phyloP scores from a whole-genome alignment of 2,888 invertebrate species.

The Clanis bilineata region DNA sequence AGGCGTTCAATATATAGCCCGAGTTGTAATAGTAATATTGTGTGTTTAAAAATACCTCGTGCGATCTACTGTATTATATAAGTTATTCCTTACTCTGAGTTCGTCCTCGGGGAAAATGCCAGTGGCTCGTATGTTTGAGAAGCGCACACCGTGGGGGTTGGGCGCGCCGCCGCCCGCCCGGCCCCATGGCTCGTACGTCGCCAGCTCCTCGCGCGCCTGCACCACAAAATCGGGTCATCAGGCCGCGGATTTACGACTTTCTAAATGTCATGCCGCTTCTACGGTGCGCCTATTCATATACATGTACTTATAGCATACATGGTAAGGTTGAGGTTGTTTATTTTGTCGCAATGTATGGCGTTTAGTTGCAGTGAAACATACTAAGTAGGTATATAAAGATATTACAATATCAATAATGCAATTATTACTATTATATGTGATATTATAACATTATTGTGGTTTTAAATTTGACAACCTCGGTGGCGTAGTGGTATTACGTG shows the following conservation, averaged over 20 bases:
- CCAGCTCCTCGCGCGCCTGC: constrained; percentile 85
- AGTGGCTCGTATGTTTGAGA: constrained; percentile 85
- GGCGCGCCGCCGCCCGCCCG: constrained; percentile 89
- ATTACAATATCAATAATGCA: too few species aligned
- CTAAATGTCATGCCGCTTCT: constrained; percentile 19
- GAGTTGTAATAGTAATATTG: too few species aligned
- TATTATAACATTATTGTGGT: too few species aligned
- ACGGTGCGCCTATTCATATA: constrained; percentile 17
- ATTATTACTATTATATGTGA: too few species aligned
- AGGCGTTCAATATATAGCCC: too few species aligned
- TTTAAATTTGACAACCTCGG: too few species aligned
- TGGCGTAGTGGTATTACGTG: too few species aligned
- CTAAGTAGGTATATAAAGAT: too few species aligned
- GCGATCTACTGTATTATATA: too few species aligned
- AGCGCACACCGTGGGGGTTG: constrained; percentile 83
- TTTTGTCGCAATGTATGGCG: neutral
- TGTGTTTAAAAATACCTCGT: too few species aligned
- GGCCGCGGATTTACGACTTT: neutral
- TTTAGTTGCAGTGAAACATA: too few species aligned
- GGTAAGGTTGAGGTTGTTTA: neutral
- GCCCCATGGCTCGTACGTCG: constrained; percentile 90
- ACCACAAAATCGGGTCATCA: constrained; percentile 14
- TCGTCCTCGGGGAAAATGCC: constrained; percentile 85
- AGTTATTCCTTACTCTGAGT: constrained; percentile 53
- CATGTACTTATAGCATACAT: neutral